Conservation (phyloP, 2,113 vertebrate species). For the Pseudorectes ferrugineus region DNA sequence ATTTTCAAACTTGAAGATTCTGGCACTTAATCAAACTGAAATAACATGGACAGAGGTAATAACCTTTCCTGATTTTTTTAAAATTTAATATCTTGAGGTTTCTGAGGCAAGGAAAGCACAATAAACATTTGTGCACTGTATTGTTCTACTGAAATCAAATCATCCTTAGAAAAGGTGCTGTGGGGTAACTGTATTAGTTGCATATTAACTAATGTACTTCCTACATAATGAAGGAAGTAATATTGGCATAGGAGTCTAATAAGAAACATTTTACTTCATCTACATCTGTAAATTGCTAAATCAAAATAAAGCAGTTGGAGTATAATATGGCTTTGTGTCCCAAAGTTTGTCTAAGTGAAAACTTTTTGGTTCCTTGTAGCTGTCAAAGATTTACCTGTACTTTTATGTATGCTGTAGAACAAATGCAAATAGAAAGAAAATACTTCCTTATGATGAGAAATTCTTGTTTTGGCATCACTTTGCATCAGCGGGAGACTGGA, state of each 20-base stretch:
- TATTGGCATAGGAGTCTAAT: neutral
- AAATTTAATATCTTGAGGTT: neutral
- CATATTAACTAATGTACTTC: neutral
- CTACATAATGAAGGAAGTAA: neutral
- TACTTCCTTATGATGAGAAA: neutral
- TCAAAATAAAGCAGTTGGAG: neutral
- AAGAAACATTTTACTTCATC: neutral
- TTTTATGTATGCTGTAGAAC: neutral
- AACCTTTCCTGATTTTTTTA: neutral
- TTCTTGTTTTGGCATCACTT: neutral
- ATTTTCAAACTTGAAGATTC: conserved; percentile 78
- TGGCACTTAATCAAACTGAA: conserved; percentile 80
- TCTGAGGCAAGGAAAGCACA: neutral
- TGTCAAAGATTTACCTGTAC: neutral
- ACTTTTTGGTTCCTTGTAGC: neutral
- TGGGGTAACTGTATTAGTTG: neutral
- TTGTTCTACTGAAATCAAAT: neutral
- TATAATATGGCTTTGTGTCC: neutral
- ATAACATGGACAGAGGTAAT: conserved; percentile 90
- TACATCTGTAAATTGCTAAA: neutral
- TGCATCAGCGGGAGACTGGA: neutral
- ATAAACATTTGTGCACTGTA: neutral
- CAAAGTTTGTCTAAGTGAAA: neutral
- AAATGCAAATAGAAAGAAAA: neutral
- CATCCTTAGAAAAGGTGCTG: neutral